A percentile compares a stretch with the other conserved stretches of the same genome.
Evolutionary conservation across 2,113 vertebrate species (phyloP).

Genomic region (Atractosteus spatula): DNA sequence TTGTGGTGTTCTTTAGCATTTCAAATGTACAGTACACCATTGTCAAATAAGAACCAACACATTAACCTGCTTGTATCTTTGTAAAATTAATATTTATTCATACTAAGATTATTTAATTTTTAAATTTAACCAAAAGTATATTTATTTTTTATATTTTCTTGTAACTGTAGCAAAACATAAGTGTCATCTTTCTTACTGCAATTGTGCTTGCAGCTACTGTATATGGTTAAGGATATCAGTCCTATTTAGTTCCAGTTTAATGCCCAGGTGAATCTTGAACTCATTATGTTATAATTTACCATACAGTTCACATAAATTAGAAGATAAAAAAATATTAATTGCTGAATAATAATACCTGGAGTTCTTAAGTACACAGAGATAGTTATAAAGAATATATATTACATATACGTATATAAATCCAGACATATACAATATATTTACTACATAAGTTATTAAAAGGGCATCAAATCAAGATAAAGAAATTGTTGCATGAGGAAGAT

Average conservation of each 20-base stretch:
- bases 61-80: no score
- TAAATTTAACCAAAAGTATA: neutral
- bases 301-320: slow-evolving; percentile 27
- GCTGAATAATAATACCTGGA: slow-evolving; percentile 5
- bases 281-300: slow-evolving; percentile 29
- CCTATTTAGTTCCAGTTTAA: slow-evolving; percentile 33
- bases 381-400: neutral
- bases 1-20: neutral
- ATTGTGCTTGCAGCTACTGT: slow-evolving; percentile 26
- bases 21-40: neutral
- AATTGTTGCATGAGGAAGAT: neutral
- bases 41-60: neutral
- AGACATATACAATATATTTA: no score
- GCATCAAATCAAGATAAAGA: neutral
- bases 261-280: slow-evolving; percentile 32
- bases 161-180: neutral
- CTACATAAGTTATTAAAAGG: neutral
- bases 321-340: slow-evolving; percentile 19
- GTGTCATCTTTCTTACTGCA: neutral
- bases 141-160: no score
- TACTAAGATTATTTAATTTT: neutral
- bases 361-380: neutral
- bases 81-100: neutral
- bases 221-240: slow-evolving; percentile 27
- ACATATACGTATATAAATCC: no score